Conservation (phyloP, 1,140 invertebrate species). For the Sipha flava region DNA sequence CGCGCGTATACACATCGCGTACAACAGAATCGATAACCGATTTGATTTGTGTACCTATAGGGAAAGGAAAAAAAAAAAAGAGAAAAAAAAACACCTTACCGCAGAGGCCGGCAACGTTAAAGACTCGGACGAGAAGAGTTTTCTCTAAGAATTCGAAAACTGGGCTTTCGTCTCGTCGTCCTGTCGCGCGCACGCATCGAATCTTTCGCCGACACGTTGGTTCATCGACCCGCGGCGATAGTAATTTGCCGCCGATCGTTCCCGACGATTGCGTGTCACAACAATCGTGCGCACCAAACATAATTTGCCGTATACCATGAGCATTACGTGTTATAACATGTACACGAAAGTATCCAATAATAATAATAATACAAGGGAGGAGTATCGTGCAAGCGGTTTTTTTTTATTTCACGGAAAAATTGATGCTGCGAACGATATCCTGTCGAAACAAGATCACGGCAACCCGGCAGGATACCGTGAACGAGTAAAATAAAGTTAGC, state of each 20-base stretch:
- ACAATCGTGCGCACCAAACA: neutral
- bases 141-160: neutral
- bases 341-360: no score
- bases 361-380: neutral
- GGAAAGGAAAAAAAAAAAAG: no score
- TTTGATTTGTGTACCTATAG: slow-evolving; percentile 2
- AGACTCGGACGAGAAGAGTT: neutral
- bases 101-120: no score
- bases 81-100: no score
- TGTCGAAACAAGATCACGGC: no score
- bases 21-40: slow-evolving; percentile 6
- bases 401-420: no score
- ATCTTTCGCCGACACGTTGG: neutral
- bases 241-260: neutral
- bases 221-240: neutral
- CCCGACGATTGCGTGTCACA: neutral
- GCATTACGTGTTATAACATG: no score
- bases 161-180: neutral
- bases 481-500: no score
- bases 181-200: neutral
- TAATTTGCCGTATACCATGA: neutral
- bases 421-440: no score
- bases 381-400: no score
- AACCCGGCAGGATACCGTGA: no score
- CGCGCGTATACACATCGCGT: neutral